Evolutionary conservation across 2,888 invertebrate genomes (phyloP), one percentile per base, ranked within the genome.

Genomic region (Conops quadrifasciatus): DNA sequence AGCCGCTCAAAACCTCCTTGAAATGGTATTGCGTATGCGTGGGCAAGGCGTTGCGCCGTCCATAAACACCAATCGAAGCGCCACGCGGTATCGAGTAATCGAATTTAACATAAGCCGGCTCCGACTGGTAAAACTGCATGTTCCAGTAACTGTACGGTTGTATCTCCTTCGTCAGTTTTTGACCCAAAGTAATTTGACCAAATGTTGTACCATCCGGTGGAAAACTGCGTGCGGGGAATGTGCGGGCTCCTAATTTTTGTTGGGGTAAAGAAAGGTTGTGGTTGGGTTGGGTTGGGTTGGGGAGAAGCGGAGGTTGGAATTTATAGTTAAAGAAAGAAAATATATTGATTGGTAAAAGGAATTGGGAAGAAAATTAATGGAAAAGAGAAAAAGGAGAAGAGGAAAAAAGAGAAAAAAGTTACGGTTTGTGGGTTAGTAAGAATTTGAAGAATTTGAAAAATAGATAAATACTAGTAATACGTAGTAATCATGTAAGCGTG

Each of bases 21-120:
- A 98, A 95, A 86, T 98, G 97, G 86, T 98, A 97, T 84, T 97
- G 95, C 43, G 97, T 97, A 82, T 98, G 96, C 2, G 98, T 96
- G 3, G 98, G 98, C 71, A 97, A 88, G 58, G 96, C 95, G 83
- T 97, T 97, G 79, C 96, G 90, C 77, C 98, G 89, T 1, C 96
- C 97, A 83, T 98, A 97, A 19, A 98, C 93, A 56, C 97, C 98
- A 84, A 98, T 94, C 78, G 94, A 95, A 58, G 95, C 94, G 66
- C 95, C 95, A 75, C 95, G 89, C 1, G 95, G 94, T 82, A 96
- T 95, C 87, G 93, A 93, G 87, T 97, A 95, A 87, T 97, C 96
- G 85, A 97, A 97, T 84, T 94, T 94, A 67, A 98, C 94, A 87
- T 96, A 96, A 62, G 95, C 93, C 69, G 96, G 93, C 87, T 96